These are phyloP conservation scores for Hemibagrus wyckioides DNA, from an alignment of 2,113 vertebrate species.

Conservation along the genomic window DNA sequence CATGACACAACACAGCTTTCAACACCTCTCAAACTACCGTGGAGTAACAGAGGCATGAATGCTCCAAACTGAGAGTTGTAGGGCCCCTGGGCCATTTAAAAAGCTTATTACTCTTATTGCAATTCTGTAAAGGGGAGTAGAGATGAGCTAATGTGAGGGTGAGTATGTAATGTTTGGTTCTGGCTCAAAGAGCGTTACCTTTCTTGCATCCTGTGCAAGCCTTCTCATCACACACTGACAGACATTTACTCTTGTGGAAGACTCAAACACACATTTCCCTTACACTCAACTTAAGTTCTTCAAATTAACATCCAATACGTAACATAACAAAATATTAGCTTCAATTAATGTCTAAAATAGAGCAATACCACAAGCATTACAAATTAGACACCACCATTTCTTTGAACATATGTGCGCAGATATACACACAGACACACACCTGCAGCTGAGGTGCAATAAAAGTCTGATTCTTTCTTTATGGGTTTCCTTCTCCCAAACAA, in stretches of 20 bases:
- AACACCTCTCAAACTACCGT: conserved; percentile 57
- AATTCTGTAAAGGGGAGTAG: conserved; percentile 63
- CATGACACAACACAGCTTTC: conserved; percentile 53
- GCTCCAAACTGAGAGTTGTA: conserved; percentile 52
- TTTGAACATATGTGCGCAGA: neutral
- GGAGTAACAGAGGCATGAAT: conserved; percentile 48
- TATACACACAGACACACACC: conserved; percentile 31
- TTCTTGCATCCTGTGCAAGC: conserved; percentile 11
- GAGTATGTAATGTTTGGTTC: conserved; percentile 58
- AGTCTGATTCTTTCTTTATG: conserved; percentile 45
- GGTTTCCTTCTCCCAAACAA: conserved; percentile 53
- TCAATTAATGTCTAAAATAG: neutral
- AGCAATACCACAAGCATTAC: neutral
- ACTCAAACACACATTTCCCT: conserved; percentile 13
- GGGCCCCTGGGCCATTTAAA: conserved; percentile 56
- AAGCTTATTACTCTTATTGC: conserved; percentile 49
- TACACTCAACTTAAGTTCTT: neutral
- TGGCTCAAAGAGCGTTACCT: conserved; percentile 49
- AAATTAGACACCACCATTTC: neutral
- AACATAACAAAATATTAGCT: neutral
- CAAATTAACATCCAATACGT: conserved; percentile 11
- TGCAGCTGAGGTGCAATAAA: conserved; percentile 43
- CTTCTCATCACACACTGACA: conserved; percentile 6
- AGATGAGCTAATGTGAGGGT: conserved; percentile 64
- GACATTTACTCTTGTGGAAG: neutral